Evolutionary conservation across 2,797 vertebrate species (phyloP).

Genomic region (Xenops minutus): DNA sequence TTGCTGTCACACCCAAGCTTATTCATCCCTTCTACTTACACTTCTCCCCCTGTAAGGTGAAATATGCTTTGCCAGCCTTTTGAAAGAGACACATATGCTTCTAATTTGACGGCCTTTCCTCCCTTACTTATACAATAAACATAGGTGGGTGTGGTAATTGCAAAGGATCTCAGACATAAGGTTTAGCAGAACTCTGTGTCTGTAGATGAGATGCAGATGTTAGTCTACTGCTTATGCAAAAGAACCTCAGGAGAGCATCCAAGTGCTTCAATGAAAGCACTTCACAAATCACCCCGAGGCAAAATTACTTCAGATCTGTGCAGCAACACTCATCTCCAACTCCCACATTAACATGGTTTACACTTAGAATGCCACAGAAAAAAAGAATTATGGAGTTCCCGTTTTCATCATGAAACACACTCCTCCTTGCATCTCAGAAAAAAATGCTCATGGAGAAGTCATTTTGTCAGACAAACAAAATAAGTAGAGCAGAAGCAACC

Average conservation of each 20-base stretch:
- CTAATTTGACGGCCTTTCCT: not conserved
- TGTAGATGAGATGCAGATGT: not conserved
- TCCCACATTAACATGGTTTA: not conserved
- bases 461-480: accelerated
- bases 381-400: not conserved
- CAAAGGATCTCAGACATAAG: not conserved
- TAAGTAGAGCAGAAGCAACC: not conserved
- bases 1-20: not conserved
- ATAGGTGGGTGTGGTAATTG: not conserved
- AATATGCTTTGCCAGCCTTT: not conserved
- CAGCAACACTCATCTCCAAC: not conserved
- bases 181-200: not conserved
- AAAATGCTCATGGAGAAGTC: not conserved
- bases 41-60: not conserved
- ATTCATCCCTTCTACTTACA: not conserved
- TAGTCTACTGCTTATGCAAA: not conserved
- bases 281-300: not conserved
- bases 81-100: not conserved
- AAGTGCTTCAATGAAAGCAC: not conserved
- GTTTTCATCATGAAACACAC: not conserved
- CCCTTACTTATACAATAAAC: not conserved
- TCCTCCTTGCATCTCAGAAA: not conserved
- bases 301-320: not conserved
- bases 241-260: not conserved
- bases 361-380: not conserved